These are phyloP conservation scores for Latheticus oryzae DNA, from an alignment of 2,888 invertebrate genomes.

Conservation along the genomic window DNA sequence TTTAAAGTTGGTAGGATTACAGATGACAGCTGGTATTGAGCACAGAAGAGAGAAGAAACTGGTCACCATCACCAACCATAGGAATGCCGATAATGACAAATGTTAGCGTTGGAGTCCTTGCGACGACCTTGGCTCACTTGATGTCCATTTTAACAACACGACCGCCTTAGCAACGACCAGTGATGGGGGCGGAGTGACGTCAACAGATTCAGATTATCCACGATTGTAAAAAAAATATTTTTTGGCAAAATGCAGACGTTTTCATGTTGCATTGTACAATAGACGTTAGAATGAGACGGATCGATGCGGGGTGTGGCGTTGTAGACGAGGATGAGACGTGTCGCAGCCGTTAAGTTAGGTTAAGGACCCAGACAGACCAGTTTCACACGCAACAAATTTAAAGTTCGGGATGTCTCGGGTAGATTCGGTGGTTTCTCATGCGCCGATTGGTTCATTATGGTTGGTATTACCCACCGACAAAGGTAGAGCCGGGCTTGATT, in stretches of 20 bases:
- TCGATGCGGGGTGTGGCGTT: slow-evolving; percentile 43
- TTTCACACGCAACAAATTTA: slow-evolving; percentile 59
- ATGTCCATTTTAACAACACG: slow-evolving; percentile 51
- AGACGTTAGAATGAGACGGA: slow-evolving; percentile 44
- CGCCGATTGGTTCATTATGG: slow-evolving; percentile 48
- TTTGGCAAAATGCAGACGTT: slow-evolving; percentile 50
- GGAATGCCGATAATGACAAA: slow-evolving; percentile 52
- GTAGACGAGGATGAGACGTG: slow-evolving; percentile 49
- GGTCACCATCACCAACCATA: slow-evolving; percentile 43
- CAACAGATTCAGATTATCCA: slow-evolving; percentile 49
- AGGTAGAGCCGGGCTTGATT: slow-evolving; percentile 53
- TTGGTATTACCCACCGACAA: slow-evolving; percentile 49
- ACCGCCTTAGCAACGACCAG: slow-evolving; percentile 51
- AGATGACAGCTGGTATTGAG: slow-evolving; percentile 23
- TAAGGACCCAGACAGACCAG: slow-evolving; percentile 67
- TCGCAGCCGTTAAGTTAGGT: slow-evolving; percentile 66
- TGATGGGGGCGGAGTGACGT: slow-evolving; percentile 57
- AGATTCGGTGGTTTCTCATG: slow-evolving; percentile 48
- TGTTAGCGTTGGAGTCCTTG: slow-evolving; percentile 52
- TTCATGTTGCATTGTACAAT: slow-evolving; percentile 55
- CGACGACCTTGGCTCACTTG: slow-evolving; percentile 54
- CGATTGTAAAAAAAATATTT: no score
- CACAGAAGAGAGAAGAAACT: slow-evolving; percentile 46
- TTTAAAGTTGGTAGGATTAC: slow-evolving; percentile 10
- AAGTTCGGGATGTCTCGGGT: slow-evolving; percentile 45